Evolutionary conservation across 2,797 vertebrate genomes (phyloP), one percentile per base, ranked within the genome.

Genomic region (Sebastes trivittatus): DNA sequence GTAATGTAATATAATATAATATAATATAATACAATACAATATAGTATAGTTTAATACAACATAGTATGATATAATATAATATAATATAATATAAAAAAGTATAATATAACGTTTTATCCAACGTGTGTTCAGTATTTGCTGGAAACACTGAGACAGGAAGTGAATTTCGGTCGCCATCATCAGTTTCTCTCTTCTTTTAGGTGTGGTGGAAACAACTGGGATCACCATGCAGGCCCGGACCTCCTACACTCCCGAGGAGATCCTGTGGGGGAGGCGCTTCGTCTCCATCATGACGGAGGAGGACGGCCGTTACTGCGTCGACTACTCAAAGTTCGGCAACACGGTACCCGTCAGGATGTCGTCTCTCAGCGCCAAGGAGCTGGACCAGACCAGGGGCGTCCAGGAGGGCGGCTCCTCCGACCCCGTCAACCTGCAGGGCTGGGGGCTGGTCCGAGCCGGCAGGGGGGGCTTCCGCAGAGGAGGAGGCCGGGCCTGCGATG

Each of bases 281-380:
- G 97, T 99, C 79, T 97, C 98, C 75, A 97, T 99, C 0, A 97
- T 99, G 54, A 97, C 97, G 0, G 98, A 99, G 87, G 98, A 99
- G 88, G 98, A 99, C n/a, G 97, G 97, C 0, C 96, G 97, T 1
- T 99, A 99, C 0, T 97, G 97, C 0, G 97, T 99, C 0, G 97
- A 99, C 86, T 99, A 99, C 90, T 99, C 98, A 58, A 99, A 99
- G 86, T 99, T 99, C 0, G 98, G 98, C 29, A 99, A 99, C 92
- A 99, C 98, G 0, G 86, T 97, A 22, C 97, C 97, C 0, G 96
- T 99, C 32, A 96, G 97, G 0, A 98, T 99, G 0, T 95, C 98
- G 0, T 93, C 96, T 0, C 98, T 98, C 91, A 98, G 97, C 0
- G 97, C 98, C 71, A 96, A 97, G 34, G 98, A 99, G 89, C 95